Percentiles rank a stretch among this genome's conserved stretches.
phyloP scores from a whole-genome alignment of 2,113 vertebrate genomes.

The Protomyctophum bolini region DNA sequence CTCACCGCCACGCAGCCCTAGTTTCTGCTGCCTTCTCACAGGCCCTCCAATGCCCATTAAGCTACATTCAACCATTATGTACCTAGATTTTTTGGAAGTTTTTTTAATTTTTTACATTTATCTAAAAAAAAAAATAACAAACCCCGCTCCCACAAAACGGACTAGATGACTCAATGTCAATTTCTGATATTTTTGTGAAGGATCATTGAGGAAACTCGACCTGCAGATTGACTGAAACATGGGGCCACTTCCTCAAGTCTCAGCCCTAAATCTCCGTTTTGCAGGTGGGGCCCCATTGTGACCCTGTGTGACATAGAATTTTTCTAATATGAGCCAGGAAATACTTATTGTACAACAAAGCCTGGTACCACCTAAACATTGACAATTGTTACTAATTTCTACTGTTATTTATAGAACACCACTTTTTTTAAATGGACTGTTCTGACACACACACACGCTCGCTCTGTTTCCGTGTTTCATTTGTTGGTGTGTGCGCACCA shows the following conservation, averaged over 20 bases:
- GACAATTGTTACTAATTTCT: conserved; percentile 14
- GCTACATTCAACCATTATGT: conserved; percentile 16
- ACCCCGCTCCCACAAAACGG: not conserved
- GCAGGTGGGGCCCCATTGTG: conserved; percentile 58
- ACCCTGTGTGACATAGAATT: conserved; percentile 58
- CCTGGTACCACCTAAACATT: not conserved
- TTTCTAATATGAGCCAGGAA: conserved; percentile 24
- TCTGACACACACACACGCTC: conserved; percentile 1
- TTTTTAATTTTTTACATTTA: not conserved
- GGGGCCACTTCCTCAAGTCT: conserved; percentile 47
- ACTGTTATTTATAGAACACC: not conserved
- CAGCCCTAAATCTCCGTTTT: conserved; percentile 25
- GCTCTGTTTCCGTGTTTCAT: not conserved
- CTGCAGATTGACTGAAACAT: conserved; percentile 47
- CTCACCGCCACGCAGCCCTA: conserved; percentile 37
- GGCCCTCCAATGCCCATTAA: conserved; percentile 34
- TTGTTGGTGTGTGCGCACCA: no score
- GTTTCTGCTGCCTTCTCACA: conserved; percentile 32
- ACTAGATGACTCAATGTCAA: conserved; percentile 6
- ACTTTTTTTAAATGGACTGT: not conserved
- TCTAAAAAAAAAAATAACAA: conserved; percentile 4
- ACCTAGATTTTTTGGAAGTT: conserved; percentile 9
- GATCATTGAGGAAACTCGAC: conserved; percentile 17
- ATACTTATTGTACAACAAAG: conserved; percentile 6
- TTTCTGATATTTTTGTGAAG: conserved; percentile 6